Base-by-base conservation (phyloP, 2,797 vertebrate genomes). In the Paguma larvata region DNA sequence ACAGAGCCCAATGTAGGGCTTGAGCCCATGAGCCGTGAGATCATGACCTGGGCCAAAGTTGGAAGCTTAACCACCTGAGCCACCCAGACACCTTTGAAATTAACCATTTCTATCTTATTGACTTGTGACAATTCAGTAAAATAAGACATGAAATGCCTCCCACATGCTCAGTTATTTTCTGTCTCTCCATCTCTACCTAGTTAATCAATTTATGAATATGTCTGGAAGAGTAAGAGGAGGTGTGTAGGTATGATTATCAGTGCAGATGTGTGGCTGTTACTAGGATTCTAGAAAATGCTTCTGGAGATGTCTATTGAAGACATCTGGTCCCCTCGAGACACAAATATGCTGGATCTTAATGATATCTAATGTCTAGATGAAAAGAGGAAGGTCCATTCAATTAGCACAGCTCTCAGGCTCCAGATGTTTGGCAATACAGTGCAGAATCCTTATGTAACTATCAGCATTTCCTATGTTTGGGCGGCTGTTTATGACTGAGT, bases 341-440 rank as follows among this genome's bases (percentile, higher is more conserved):
- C 46, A 80, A 44, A 46, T 30, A 92, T 68, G 4, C 44, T 90
- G 72, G 21, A 32, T 94, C 25, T 82, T 85, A 92, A 96, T n/a
- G 18, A 85, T 46, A 63, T 10, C 38, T 25, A 75, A 18, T 53
- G 10, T 72, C 34, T 89, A 18, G 62, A 87, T 83, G 13, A 51
- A 82, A 90, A 85, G 15, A 2, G 6, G 32, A 59, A 93, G 65
- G 62, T 34, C 5, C 83, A 63, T 83, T 83, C 78, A 93, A 59
- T 89, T 72, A 78, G 34, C 23, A 13, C 12, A n/a, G 51, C 51
- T 94, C 48, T 73, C 59, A 72, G 89, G 53, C 5, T 94, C 34
- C 46, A 89, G 63, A 67, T 88, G 13, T 90, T 83, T 72, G 30
- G 56, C 6, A 41, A 59, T 12, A 30, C 2, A 16, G 9, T 67